Conservation (phyloP, 2,113 vertebrate genomes). For the Poicephalus meyeri region DNA sequence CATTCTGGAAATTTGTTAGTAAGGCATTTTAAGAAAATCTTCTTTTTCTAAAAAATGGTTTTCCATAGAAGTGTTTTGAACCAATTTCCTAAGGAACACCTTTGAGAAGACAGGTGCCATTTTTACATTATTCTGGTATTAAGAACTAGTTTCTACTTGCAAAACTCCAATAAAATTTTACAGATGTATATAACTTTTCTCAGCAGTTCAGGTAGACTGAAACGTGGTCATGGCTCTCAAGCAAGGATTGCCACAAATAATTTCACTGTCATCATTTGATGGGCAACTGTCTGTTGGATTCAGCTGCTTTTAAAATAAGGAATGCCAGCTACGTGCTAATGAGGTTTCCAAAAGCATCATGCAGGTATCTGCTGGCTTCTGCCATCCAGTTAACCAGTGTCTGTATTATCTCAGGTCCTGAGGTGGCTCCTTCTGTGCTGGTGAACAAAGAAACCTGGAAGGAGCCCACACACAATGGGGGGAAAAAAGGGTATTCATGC, state of each 20-base stretch:
- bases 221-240: neutral
- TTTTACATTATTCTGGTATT: constrained; percentile 31
- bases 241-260: neutral
- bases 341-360: neutral
- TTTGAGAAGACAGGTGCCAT: neutral
- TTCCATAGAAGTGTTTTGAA: constrained; percentile 19
- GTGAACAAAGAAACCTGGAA: neutral
- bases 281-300: neutral
- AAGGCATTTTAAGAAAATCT: constrained; percentile 11
- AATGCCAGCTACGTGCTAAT: neutral
- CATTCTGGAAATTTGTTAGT: constrained; percentile 45
- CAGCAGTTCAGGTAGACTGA: neutral
- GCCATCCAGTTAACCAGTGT: neutral
- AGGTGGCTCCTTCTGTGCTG: neutral
- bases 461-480: fast-evolving
- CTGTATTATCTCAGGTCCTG: neutral
- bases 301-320: neutral
- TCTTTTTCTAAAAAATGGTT: constrained; percentile 22
- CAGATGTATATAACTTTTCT: constrained; percentile 14
- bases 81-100: constrained; percentile 15
- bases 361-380: neutral
- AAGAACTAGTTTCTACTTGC: constrained; percentile 21
- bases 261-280: neutral
- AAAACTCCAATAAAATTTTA: constrained; percentile 12
- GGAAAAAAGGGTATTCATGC: fast-evolving